Base-by-base conservation (phyloP, 92 coral and sea anemone species). In the Nematostella vectensis region DNA sequence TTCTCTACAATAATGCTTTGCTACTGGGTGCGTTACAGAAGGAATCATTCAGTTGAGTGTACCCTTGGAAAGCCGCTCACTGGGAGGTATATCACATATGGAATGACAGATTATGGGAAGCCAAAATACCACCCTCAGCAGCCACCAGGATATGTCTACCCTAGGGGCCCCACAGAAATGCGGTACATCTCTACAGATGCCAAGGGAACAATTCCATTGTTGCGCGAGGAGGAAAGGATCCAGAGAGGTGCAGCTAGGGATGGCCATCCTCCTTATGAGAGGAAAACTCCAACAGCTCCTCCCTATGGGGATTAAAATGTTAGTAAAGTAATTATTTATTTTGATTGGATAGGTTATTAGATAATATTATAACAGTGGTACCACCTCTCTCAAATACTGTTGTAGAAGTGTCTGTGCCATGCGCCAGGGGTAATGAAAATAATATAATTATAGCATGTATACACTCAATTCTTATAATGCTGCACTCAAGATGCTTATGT, bases 241-340 rank as follows among this genome's bases (percentile, higher is more conserved):
- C 69, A 57, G 18, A 22, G 52, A 40, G 50, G 59, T 27, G 28
- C 74, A 2, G 50, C 76, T 23, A 52, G 58, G 38, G 62, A 64
- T 31, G 54, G 74, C 20, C 94, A 87, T 3, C 87, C 87, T 20
- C 94, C 94, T 15, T 79, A 79, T 31, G 94, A 80, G 44, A 64
- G 87, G 55, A 64, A 75, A 51, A 55, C 82, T n/a, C 87, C 94
- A 1, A 63, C 83, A 22, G 87, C 87, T 21, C 87, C 94, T 1
- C 94, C 94, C 6, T 50, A 24, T 4, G 48, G n/a, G n/a, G 61
- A 38, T 40, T 52, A 55, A 58, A 47, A 89, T 89, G 96, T n/a
- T n/a, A n/a, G n/a, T n/a, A n/a, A n/a, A n/a, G n/a, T n/a, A n/a
- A n/a, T n/a, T n/a, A n/a, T n/a, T n/a, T n/a, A n/a, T n/a, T n/a